Base-by-base conservation (phyloP, 2,113 vertebrate genomes). In the Tupaia chinensis region DNA sequence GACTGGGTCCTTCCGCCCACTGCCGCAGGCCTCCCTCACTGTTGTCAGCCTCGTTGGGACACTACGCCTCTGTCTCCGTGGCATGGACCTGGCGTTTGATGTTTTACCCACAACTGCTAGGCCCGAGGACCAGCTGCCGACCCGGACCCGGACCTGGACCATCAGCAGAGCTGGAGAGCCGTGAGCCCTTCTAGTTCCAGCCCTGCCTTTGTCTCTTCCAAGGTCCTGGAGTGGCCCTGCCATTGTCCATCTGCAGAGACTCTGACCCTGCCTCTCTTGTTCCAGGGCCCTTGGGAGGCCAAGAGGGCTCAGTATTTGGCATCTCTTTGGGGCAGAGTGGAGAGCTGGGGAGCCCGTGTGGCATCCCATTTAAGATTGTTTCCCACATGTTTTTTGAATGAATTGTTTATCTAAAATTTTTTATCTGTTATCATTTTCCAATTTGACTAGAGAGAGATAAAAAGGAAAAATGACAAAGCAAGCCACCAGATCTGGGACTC, bases 301-400 rank as follows among this genome's bases (percentile, higher is more conserved):
- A 53, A 60, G 76, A 7, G 34, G 54, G 84, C 58, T 74, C 34
- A 8, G 22, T 3, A 27, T 66, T 9, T 1, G 72, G 19, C 89
- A 91, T 76, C 27, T 66, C 20, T 70, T 44, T n/a, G 66, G 65
- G 16, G n/a, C 17, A 4, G 34, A 12, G 22, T 44, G 66, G 12
- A 65, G 58, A 34, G 25, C 22, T 34, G n/a, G 74, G 81, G 69
- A 76, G 23, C 23, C 0, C 12, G 9, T 7, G 1, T 0, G 0
- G 20, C 32, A 10, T 65, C 34, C 60, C 60, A 29, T 15, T 44
- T 25, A 23, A 95, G 29, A 73, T 77, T 19, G 66, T 87, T 17
- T 29, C 54, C 12, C 2, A 19, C n/a, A 56, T 66, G 56, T 94
- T 82, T 22, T 63, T 82, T 44, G 44, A 44, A 44, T 3, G 44